Evolutionary conservation across 2,113 vertebrate genomes (phyloP), one percentile per base, ranked within the genome.

Genomic region (Sinocyclocheilus rhinocerous): DNA sequence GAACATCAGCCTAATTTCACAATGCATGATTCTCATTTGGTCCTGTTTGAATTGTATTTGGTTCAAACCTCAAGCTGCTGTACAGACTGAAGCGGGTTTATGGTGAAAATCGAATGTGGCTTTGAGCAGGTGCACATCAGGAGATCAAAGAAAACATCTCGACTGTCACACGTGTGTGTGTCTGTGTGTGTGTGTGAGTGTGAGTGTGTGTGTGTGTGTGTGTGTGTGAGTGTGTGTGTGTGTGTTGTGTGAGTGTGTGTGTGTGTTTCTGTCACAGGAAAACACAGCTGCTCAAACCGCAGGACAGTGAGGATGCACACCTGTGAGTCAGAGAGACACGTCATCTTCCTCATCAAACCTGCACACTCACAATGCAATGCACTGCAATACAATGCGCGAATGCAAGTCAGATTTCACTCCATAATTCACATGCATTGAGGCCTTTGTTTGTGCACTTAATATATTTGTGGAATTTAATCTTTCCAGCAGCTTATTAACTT

Each of bases 231-330:
- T 2, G 29, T 29, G 29, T 2, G 29, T 36, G 65, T 67, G 63
- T 65, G 63, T 65, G 63, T 26, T 10, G n/a, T n/a, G n/a, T n/a
- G n/a, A n/a, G n/a, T n/a, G 26, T 3, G 29, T 33, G 29, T 33
- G 29, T 33, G 29, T 33, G 55, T 57, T 8, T 29, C 0, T 65
- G n/a, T 65, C 24, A 16, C 26, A 26, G 9, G 20, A n/a, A 77
- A 52, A 55, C 8, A 5, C 76, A 78, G 76, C 76, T 78, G 76
- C 52, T 78, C 52, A 57, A 22, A 59, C 76, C 76, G 1, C 76
- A 78, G 18, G 11, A 29, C 45, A 4, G 75, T 26, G 75, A 76
- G 2, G 24, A 12, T 5, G 11, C 29, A 59, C 76, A 78, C 76
- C 76, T 78, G 76, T 7, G 76, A 4, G 39, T 42, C 20, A 42